Evolutionary conservation across 1,140 invertebrate genomes (phyloP), one percentile per base, ranked within the genome.

Genomic region (Holcopasites calliopsidis): DNA sequence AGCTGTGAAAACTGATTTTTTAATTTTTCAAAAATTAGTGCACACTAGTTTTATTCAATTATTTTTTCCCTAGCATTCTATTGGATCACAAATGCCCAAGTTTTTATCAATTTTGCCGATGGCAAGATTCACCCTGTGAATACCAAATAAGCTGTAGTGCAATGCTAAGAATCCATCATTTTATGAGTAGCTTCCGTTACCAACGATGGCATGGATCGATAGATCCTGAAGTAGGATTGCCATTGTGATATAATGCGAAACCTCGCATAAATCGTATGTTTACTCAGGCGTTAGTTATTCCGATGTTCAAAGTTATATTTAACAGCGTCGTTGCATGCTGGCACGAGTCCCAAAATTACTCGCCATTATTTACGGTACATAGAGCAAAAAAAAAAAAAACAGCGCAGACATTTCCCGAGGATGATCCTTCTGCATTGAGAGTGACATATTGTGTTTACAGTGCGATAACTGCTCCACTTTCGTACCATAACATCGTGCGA

Each of bases 251-350:
- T 61, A 62, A 40, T 35, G 49, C 42, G 75, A 72, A 71, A 64
- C 62, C 68, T 81, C 55, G 21, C 40, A 58, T 62, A 57, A 68
- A 76, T 79, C 26, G 60, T 79, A 21, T 79, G 61, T 83, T 82
- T 82, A 83, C 42, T 72, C 65, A 72, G 66, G 64, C 76, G 42
- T 60, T 16, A 62, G 66, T 71, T 82, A 82, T 77, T 68, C 54
- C 50, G 57, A 76, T 62, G 26, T 60, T 44, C 61, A 57, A 74
- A 80, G 77, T 78, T 88, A 88, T 85, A 88, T 87, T 88, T 88
- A 88, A 72, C 86, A 65, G 38, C 62, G 64, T 42, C 72, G 62
- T 16, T 78, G 80, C 71, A 85, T 81, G 84, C 75, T 87, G 85
- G 86, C 81, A 74, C 64, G 61, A 80, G 75, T 87, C 82, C 87